A percentile compares a stretch with the other conserved stretches of the same genome.
Evolutionary conservation across 2,113 vertebrate species (phyloP).

Genomic region (Bothrops jararaca): DNA sequence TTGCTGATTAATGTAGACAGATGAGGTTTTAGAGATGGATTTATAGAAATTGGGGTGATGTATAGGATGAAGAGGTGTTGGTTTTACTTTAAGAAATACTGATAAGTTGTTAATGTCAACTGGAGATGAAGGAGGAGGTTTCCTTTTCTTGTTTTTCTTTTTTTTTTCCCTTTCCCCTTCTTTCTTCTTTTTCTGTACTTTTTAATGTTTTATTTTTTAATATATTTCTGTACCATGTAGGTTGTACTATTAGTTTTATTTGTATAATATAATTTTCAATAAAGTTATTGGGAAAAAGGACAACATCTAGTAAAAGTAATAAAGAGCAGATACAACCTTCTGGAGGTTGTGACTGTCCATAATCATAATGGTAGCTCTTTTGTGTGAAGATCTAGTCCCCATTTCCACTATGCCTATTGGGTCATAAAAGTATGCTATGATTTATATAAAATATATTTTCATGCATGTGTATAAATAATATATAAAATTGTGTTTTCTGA

Average conservation of each 20-base stretch:
- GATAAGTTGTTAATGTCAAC: neutral
- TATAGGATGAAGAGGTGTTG: neutral
- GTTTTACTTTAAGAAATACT: neutral
- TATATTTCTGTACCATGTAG: neutral
- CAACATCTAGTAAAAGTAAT: neutral
- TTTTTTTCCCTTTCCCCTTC: neutral
- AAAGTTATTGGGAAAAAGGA: neutral
- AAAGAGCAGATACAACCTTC: neutral
- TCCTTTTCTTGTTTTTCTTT: neutral
- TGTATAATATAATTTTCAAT: neutral
- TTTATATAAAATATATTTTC: neutral
- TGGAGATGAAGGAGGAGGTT: neutral
- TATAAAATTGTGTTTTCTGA: constrained; percentile 53
- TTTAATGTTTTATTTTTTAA: neutral
- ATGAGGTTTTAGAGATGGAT: neutral
- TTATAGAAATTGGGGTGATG: neutral
- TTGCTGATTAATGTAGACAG: neutral
- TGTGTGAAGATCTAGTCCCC: neutral
- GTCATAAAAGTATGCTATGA: neutral
- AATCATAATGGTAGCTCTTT: neutral
- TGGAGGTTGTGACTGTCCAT: neutral
- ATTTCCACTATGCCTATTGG: neutral
- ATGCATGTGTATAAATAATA: neutral
- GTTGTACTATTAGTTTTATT: neutral
- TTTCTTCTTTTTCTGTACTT: neutral